Percentiles rank a stretch among this genome's conserved stretches.
Conservation (phyloP, 2,113 vertebrate genomes). For the Centrocercus urophasianus region DNA sequence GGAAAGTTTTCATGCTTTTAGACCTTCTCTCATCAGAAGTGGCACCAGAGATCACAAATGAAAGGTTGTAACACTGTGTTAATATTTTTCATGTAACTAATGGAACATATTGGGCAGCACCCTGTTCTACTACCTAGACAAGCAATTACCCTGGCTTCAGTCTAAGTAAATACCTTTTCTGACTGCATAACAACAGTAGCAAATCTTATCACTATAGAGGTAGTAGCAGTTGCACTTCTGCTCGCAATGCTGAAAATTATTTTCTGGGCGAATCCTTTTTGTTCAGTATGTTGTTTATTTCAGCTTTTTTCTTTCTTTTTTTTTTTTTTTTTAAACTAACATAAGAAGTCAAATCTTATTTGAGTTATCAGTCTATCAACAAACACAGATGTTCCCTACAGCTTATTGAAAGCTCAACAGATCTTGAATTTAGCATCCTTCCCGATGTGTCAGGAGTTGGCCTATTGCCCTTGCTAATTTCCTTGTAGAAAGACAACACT, state of each 20-base stretch:
- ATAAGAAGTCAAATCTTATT: constrained; percentile 3
- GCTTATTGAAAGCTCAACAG: background rate
- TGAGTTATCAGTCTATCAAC: constrained; percentile 5
- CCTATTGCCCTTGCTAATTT: background rate
- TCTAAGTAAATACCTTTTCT: background rate
- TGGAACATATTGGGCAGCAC: constrained; percentile 13
- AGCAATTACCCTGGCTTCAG: constrained; percentile 1
- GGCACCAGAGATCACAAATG: constrained; percentile 53
- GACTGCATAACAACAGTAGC: background rate
- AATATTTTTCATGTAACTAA: constrained; percentile 38
- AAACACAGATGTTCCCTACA: background rate
- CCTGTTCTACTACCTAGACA: background rate
- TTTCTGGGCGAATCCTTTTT: background rate
- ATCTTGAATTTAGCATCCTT: background rate
- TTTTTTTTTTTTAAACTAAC: background rate
- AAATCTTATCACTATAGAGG: background rate
- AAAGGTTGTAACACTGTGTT: constrained; percentile 19
- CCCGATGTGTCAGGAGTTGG: background rate
- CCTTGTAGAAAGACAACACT: background rate
- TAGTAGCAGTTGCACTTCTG: background rate
- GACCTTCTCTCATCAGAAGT: constrained; percentile 58
- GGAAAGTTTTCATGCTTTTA: constrained; percentile 56
- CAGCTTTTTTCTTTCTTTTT: background rate
- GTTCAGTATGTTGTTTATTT: background rate
- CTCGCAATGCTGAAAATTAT: background rate